These are phyloP conservation scores for Oreohelix idahoensis DNA, from an alignment of 1,140 invertebrate species.

Conservation along the genomic window DNA sequence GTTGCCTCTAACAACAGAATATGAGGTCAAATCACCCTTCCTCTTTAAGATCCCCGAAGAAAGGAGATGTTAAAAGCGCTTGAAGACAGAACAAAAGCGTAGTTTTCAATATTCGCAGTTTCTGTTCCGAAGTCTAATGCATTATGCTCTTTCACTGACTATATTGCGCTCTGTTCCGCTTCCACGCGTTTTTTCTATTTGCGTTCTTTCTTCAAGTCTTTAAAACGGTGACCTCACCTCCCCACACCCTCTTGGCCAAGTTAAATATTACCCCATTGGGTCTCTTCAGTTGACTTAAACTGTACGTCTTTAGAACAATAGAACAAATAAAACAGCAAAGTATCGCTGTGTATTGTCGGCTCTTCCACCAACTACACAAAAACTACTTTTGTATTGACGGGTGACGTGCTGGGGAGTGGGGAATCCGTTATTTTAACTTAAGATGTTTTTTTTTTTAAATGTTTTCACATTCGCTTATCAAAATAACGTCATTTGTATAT, in stretches of 20 bases:
- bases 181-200: constrained; percentile 8
- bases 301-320: not conserved
- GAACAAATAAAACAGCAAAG: not conserved
- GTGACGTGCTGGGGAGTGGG: no score
- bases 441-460: no score
- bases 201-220: not conserved
- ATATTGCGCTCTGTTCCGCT: not conserved
- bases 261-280: not conserved
- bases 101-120: not conserved
- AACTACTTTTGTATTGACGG: no score
- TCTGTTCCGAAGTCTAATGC: not conserved
- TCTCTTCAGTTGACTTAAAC: not conserved
- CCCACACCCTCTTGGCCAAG: not conserved
- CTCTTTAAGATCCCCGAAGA: not conserved
- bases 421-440: no score
- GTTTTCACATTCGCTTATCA: no score
- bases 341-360: not conserved
- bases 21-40: not conserved
- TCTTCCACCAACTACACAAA: not conserved
- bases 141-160: not conserved
- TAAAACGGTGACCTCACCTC: not conserved
- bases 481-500: no score
- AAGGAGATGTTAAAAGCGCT: constrained; percentile 4
- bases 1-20: not conserved
- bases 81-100: not conserved